Base-by-base conservation (phyloP, 2,797 vertebrate species). In the Pteropus rufus region DNA sequence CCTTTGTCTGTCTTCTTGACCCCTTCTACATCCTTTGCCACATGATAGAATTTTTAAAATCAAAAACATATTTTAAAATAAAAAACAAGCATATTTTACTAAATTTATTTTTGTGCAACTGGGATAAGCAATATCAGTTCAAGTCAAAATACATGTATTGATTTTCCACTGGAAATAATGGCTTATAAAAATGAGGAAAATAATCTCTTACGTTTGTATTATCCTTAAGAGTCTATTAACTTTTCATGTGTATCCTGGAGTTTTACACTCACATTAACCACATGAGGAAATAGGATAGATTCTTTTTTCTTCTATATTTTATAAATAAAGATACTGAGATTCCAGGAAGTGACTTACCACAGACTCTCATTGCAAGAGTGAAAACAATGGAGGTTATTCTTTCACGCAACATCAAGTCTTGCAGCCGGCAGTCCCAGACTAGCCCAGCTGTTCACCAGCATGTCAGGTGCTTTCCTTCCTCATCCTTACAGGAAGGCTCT, bases 151-250 rank as follows among this genome's bases (percentile, higher is more conserved):
- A 9, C 8, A 11, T 31, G 15, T 77, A 34, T 77, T 80, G 64
- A 88, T 62, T 94, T 93, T 65, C 72, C 39, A 52, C 67, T 46
- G 46, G 56, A 86, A 82, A 49, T 14, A 75, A 34, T 56, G 52
- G 4, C 31, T 86, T 77, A 44, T 44, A 46, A 67, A 81, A 36
- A 6, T 0, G 39, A 89, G 58, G 41, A 54, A 62, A 70, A 75
- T n/a, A 75, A 73, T 69, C 14, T 12, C 14, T 91, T 77, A 24
- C 4, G 49, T 54, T 64, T 41, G 64, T 19, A 70, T 52, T 85
- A 52, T 79, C 46, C 36, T 79, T 23, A 76, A 31, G 82, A 46
- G 24, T 62, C 52, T 21, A 52, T 56, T 24, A 69, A n/a, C 14
- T 79, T 80, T 54, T 54, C 23, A 26, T 2, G 29, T 10, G 18